Conservation (phyloP, 2,797 vertebrate species). For the Pipistrellus nathusii region DNA sequence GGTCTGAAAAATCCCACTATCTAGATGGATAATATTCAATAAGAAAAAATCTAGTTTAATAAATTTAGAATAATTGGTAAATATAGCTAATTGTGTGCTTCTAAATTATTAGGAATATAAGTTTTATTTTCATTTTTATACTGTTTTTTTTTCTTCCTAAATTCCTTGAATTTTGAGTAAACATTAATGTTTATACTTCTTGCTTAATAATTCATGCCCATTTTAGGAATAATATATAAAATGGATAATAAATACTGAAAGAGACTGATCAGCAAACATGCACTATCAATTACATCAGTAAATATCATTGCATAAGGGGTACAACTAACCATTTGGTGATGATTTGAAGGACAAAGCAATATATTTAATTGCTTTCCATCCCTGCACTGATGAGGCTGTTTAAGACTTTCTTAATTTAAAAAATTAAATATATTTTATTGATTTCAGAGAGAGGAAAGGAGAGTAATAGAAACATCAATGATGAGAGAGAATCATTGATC, state of each 20-base stretch:
- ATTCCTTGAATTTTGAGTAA: background rate
- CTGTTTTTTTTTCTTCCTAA: background rate
- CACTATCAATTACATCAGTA: conserved; percentile 57
- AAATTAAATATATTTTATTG: too few relatives aligned
- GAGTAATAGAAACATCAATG: too few relatives aligned
- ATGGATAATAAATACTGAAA: conserved; percentile 17
- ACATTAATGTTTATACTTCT: background rate
- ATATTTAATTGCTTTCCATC: conserved; percentile 70
- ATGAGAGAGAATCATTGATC: too few relatives aligned
- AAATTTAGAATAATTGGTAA: conserved; percentile 9
- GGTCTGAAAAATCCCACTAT: background rate
- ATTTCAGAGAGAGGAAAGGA: too few relatives aligned
- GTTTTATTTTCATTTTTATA: background rate
- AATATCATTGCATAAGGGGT: conserved; percentile 49
- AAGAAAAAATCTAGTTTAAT: background rate
- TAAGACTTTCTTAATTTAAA: conserved; percentile 74
- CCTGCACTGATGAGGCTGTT: conserved; percentile 69
- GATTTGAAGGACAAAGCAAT: conserved; percentile 70
- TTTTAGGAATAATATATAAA: conserved; percentile 38
- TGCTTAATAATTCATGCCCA: background rate
- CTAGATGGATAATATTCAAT: background rate
- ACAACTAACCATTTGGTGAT: conserved; percentile 49
- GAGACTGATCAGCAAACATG: background rate
- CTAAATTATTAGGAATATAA: background rate
- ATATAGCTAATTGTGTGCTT: background rate